Evolutionary conservation across 2,888 invertebrate genomes (phyloP).

Genomic region (Baccha elongata): DNA sequence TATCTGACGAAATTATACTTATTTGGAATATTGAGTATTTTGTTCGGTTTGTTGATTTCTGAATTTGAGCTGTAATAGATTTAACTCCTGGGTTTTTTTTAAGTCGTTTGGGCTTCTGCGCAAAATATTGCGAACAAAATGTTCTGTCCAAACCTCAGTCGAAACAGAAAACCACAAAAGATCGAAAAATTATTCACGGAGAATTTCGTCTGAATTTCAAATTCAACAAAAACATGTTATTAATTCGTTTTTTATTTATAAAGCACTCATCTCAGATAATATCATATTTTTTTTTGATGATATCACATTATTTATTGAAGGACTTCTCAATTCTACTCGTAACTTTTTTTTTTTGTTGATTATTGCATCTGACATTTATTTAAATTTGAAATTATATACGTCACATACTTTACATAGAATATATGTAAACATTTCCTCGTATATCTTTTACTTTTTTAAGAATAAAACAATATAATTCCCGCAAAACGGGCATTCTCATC

Average conservation of each 20-base stretch:
- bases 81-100: too few species aligned
- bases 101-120: too few species aligned
- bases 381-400: slow-evolving; percentile 50
- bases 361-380: slow-evolving; percentile 69
- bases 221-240: not conserved
- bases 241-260: not conserved
- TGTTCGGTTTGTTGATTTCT: too few species aligned
- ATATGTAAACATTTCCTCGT: not conserved
- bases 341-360: slow-evolving; percentile 52
- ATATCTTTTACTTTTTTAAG: not conserved
- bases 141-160: too few species aligned
- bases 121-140: too few species aligned
- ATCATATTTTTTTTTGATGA: slow-evolving; percentile 26
- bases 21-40: too few species aligned
- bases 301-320: slow-evolving; percentile 35
- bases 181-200: too few species aligned
- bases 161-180: too few species aligned
- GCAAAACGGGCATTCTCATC: slow-evolving; percentile 30
- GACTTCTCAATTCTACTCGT: slow-evolving; percentile 24
- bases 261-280: not conserved
- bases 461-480: slow-evolving; percentile 4
- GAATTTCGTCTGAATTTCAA: too few species aligned
- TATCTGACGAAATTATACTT: too few species aligned
- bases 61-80: too few species aligned
- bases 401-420: not conserved